These are phyloP conservation scores for Eueides isabella DNA, from an alignment of 1,140 invertebrate species.

Conservation along the genomic window DNA sequence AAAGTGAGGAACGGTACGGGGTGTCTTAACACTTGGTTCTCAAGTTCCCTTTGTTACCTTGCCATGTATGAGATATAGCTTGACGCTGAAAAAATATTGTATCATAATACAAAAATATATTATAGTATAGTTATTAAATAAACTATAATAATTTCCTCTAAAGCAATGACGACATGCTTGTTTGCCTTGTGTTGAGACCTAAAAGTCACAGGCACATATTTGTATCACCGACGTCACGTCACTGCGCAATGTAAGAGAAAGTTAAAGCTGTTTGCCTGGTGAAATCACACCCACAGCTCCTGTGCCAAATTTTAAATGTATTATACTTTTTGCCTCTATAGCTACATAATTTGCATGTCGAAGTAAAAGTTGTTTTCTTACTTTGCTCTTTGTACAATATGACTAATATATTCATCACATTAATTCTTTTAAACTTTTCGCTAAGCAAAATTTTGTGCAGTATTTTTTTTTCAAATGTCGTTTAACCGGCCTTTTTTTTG, in stretches of 20 bases:
- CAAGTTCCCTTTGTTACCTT: too few relatives aligned
- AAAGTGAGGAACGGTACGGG: too few relatives aligned
- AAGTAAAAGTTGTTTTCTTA: constrained; percentile 66
- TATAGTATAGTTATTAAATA: neutral
- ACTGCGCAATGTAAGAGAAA: constrained; percentile 71
- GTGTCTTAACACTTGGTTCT: too few relatives aligned
- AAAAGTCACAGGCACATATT: constrained; percentile 59
- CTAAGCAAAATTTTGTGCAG: neutral
- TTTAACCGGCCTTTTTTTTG: too few relatives aligned
- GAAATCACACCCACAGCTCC: constrained; percentile 75
- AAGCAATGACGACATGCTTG: constrained; percentile 40
- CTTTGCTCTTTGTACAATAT: constrained; percentile 2
- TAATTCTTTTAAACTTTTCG: neutral
- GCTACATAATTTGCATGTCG: constrained; percentile 47
- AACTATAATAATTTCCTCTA: neutral
- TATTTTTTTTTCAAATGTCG: neutral
- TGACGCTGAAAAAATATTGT: too few relatives aligned
- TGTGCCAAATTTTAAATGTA: constrained; percentile 72
- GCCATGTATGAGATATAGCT: too few relatives aligned
- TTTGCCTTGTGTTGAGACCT: constrained; percentile 66
- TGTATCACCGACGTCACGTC: constrained; percentile 38
- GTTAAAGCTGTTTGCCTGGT: constrained; percentile 61
- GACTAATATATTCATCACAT: neutral
- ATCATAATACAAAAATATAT: too few relatives aligned
- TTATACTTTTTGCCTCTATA: constrained; percentile 58